phyloP scores from a whole-genome alignment of 2,888 invertebrate species.

The Drosophila emarginata region DNA sequence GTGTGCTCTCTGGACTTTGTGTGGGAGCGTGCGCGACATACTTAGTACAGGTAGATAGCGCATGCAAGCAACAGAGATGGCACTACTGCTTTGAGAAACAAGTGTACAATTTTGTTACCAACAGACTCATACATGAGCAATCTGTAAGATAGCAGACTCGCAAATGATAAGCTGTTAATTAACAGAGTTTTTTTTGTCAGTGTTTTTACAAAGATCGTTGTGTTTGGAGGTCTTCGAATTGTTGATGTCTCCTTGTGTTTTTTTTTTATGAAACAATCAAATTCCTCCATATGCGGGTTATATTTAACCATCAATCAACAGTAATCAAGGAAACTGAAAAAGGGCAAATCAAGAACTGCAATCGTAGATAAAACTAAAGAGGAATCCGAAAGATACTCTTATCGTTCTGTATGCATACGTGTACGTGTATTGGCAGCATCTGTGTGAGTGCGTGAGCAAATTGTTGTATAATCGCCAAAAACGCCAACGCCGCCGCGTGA shows the following conservation, averaged over 20 bases:
- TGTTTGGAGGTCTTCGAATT: neutral
- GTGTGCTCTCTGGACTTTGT: constrained; percentile 31
- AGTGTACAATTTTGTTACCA: constrained; percentile 7
- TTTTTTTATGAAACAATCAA: constrained; percentile 2
- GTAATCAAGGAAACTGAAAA: constrained; percentile 3
- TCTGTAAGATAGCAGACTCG: neutral
- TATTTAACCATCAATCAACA: neutral
- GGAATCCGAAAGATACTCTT: constrained; percentile 6
- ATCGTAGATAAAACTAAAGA: neutral
- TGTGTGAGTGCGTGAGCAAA: constrained; percentile 47
- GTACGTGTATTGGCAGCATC: constrained; percentile 15
- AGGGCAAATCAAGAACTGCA: neutral
- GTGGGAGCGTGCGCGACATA: constrained; percentile 66
- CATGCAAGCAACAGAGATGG: constrained; percentile 35
- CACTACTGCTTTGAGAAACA: neutral
- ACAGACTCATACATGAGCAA: constrained; percentile 2
- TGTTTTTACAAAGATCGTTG: constrained; percentile 1
- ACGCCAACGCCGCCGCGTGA: constrained; percentile 24
- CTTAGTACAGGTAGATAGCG: constrained; percentile 31
- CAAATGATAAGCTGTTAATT: neutral
- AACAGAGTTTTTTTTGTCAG: constrained; percentile 1
- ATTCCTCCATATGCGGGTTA: constrained; percentile 2
- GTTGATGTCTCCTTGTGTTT: neutral
- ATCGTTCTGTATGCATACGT: constrained; percentile 5
- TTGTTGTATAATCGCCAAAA: constrained; percentile 74